Percentiles rank a stretch among this genome's conserved stretches.
These are phyloP conservation scores for Drosophila nasuta DNA, from an alignment of 1,140 invertebrate species.

Conservation along the genomic window DNA sequence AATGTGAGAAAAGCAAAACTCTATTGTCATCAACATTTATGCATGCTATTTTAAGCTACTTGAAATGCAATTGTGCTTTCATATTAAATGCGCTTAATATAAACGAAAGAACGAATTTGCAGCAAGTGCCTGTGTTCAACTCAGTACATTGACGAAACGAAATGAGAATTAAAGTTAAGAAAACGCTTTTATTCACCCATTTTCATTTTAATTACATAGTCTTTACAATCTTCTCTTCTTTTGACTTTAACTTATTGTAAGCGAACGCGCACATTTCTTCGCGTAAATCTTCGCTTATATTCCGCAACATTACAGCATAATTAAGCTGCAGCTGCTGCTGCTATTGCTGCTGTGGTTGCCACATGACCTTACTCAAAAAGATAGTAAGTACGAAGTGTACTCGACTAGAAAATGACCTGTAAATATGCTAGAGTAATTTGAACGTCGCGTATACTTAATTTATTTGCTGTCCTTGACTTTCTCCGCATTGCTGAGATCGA, in stretches of 20 bases:
- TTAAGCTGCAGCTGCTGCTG: conserved; percentile 42
- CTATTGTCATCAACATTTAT: too few relatives aligned
- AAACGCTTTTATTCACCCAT: conserved; percentile 37
- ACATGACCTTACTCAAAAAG: conserved; percentile 38
- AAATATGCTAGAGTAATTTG: neutral
- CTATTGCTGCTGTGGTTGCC: conserved; percentile 3
- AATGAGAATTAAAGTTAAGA: conserved; percentile 9
- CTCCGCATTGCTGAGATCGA: neutral
- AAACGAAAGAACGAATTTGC: neutral
- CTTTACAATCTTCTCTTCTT: conserved; percentile 8
- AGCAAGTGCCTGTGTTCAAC: neutral
- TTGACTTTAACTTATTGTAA: conserved; percentile 8
- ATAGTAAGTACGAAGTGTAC: neutral
- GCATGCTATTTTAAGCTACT: neutral
- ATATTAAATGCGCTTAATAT: conserved; percentile 1
- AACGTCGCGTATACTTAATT: neutral
- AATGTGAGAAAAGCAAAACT: neutral
- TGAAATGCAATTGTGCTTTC: neutral
- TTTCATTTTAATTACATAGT: conserved; percentile 23
- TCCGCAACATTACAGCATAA: conserved; percentile 53
- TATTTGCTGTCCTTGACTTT: neutral
- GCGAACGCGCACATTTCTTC: conserved; percentile 15
- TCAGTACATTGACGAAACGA: neutral
- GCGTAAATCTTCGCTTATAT: conserved; percentile 43
- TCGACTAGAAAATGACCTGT: conserved; percentile 18